Percentiles rank a stretch among this genome's conserved stretches.
phyloP scores from a whole-genome alignment of 2,888 invertebrate species.

The Ecliptopera silaceata region DNA sequence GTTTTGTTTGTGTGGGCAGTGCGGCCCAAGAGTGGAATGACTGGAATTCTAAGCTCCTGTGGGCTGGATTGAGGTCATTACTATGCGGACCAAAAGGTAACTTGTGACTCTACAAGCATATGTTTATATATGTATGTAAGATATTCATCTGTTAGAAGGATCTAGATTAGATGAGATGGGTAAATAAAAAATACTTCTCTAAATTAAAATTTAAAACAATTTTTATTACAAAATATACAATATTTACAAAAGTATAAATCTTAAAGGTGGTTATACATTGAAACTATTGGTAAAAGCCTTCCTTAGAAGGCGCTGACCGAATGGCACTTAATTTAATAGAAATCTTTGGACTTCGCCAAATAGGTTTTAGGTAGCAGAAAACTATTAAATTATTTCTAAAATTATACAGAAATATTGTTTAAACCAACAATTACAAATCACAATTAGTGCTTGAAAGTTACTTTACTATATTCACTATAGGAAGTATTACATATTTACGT shows the following conservation, averaged over 20 bases:
- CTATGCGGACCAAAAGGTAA: too few species aligned
- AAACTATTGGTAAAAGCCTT: conserved; percentile 38
- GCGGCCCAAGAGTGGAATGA: conserved; percentile 5
- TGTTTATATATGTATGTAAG: too few species aligned
- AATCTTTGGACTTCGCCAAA: conserved; percentile 45
- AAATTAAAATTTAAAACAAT: not conserved
- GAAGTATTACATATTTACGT: not conserved
- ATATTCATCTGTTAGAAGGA: too few species aligned
- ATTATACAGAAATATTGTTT: conserved; percentile 34
- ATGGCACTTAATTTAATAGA: conserved; percentile 56
- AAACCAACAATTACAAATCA: conserved; percentile 7
- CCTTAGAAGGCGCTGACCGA: conserved; percentile 47
- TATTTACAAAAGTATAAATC: conserved; percentile 45
- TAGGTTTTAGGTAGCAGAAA: conserved; percentile 44
- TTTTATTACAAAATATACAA: conserved; percentile 19
- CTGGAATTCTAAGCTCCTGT: not conserved
- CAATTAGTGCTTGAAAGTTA: not conserved
- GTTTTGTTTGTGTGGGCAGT: conserved; percentile 26
- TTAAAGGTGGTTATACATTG: conserved; percentile 54
- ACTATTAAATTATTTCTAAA: conserved; percentile 9
- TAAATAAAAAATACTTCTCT: too few species aligned
- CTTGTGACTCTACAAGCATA: too few species aligned
- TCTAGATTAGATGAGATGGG: too few species aligned
- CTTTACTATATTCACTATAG: not conserved
- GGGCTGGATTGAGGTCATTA: not conserved